These are phyloP conservation scores for Diogma glabrata DNA, from an alignment of 2,888 invertebrate species.

Conservation along the genomic window DNA sequence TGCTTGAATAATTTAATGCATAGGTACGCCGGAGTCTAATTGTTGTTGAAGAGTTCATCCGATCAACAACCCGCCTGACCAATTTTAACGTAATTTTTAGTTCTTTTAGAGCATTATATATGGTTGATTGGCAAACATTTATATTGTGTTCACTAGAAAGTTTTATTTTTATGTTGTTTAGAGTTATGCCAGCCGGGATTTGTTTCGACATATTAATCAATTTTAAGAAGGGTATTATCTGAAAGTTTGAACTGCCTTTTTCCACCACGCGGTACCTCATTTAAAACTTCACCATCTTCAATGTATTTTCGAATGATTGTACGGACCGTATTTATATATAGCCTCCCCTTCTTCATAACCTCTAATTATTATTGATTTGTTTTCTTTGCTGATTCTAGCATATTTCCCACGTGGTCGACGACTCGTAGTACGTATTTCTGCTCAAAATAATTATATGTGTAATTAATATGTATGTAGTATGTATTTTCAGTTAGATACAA, in stretches of 20 bases:
- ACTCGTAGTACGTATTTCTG: neutral
- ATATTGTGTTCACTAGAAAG: neutral
- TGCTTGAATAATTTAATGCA: neutral
- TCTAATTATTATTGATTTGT: neutral
- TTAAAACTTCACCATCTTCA: neutral
- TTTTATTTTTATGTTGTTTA: neutral
- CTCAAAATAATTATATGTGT: neutral
- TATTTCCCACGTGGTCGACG: neutral
- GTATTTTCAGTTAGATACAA: no score
- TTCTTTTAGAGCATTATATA: neutral
- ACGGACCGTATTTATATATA: neutral
- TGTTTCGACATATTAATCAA: neutral
- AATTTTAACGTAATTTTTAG: conserved; percentile 1
- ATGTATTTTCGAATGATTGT: neutral
- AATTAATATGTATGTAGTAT: no score
- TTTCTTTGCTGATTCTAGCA: neutral
- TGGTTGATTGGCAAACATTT: no score
- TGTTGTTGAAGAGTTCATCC: neutral
- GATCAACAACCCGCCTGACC: neutral
- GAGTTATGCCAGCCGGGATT: neutral
- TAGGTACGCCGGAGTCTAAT: neutral
- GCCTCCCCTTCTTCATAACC: neutral
- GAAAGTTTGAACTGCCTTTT: neutral
- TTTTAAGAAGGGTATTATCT: neutral
- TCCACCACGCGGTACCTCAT: neutral